These are phyloP conservation scores for Bicyclus anynana DNA, from an alignment of 1,140 invertebrate species.

Conservation along the genomic window DNA sequence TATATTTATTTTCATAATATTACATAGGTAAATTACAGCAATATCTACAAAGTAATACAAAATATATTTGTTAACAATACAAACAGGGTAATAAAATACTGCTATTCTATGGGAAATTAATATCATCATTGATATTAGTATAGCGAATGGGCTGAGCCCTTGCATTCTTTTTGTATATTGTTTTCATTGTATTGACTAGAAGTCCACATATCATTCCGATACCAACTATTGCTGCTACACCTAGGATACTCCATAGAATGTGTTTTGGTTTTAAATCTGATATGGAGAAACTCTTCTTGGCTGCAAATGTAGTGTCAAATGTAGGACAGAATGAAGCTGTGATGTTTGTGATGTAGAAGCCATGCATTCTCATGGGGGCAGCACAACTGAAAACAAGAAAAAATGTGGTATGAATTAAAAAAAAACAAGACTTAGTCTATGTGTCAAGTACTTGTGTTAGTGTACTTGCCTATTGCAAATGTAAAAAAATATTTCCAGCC, in stretches of 20 bases:
- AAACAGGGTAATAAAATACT: constrained; percentile 14
- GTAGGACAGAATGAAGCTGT: constrained; percentile 55
- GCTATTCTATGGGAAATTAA: constrained; percentile 48
- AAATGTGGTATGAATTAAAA: background rate
- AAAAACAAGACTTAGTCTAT: background rate
- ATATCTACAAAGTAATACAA: constrained; percentile 16
- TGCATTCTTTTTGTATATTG: constrained; percentile 51
- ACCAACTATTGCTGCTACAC: constrained; percentile 50
- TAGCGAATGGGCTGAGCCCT: constrained; percentile 56
- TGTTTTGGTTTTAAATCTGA: constrained; percentile 59
- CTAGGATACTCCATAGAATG: constrained; percentile 63
- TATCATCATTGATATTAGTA: constrained; percentile 54
- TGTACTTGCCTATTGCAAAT: too few relatives aligned
- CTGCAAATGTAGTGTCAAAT: constrained; percentile 50
- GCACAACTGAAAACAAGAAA: constrained; percentile 59
- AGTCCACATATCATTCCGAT: constrained; percentile 60
- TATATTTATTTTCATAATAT: constrained; percentile 27
- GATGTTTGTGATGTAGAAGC: constrained; percentile 61
- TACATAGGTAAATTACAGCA: constrained; percentile 17
- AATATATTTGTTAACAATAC: constrained; percentile 14
- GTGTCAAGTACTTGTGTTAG: too few relatives aligned
- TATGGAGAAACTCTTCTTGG: constrained; percentile 45
- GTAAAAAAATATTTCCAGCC: too few relatives aligned
- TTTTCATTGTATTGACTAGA: constrained; percentile 50
- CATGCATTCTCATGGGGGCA: constrained; percentile 60